Conservation (phyloP, 2,113 vertebrate species). For the Hiodon tergisus region DNA sequence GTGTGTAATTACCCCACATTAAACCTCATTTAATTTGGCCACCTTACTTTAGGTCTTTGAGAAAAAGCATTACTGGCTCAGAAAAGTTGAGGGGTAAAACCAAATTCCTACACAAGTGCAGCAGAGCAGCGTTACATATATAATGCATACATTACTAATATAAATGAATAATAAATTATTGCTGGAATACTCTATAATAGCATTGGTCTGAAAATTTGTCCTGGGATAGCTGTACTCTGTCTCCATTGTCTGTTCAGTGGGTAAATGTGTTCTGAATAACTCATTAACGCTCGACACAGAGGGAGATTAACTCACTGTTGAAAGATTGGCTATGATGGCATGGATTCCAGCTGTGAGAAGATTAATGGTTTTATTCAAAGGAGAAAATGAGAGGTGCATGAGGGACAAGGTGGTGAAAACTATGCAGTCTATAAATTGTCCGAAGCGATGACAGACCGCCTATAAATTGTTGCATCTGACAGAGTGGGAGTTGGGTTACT, state of each 20-base stretch:
- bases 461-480: conserved; percentile 33
- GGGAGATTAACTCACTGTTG: conserved; percentile 8
- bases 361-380: neutral
- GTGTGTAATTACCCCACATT: neutral
- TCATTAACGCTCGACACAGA: conserved; percentile 3
- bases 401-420: conserved; percentile 2
- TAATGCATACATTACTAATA: too few species aligned
- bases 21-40: too few species aligned
- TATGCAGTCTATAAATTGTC: conserved; percentile 13
- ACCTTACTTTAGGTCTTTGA: too few species aligned
- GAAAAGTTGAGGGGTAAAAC: neutral
- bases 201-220: too few species aligned
- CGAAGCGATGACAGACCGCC: neutral
- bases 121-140: neutral
- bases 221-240: neutral
- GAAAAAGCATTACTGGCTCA: too few species aligned
- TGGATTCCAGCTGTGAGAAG: neutral
- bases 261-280: neutral
- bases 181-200: too few species aligned
- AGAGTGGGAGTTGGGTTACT: neutral
- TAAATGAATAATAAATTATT: too few species aligned
- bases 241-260: neutral
- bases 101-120: neutral
- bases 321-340: neutral
- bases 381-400: neutral